Conservation (phyloP, 1,140 invertebrate species). For the Drosophila sp. region DNA sequence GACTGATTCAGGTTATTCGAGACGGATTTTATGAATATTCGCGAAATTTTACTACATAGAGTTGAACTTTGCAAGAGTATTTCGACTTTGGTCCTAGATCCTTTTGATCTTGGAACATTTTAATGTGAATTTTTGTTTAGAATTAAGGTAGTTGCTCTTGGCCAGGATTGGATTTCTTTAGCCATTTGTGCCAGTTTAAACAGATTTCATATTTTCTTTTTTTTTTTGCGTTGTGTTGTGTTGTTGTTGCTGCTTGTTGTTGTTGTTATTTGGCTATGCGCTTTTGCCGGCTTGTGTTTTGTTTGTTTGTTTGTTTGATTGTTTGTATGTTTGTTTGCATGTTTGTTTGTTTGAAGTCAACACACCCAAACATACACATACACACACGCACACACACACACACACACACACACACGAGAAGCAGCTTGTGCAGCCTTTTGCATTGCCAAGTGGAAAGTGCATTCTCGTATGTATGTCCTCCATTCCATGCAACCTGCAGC, state of each 20-base stretch:
- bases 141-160: conserved; percentile 25
- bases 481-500: conserved; percentile 13
- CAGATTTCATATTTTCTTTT: conserved; percentile 49
- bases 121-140: conserved; percentile 30
- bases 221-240: conserved; percentile 15
- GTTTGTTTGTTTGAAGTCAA: conserved; percentile 76
- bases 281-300: conserved; percentile 57
- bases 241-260: neutral
- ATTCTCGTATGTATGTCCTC: conserved; percentile 41
- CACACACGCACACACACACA: neutral
- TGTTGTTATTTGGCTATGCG: conserved; percentile 43
- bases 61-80: too few relatives aligned
- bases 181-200: conserved; percentile 46
- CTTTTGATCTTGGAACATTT: neutral
- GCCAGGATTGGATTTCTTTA: conserved; percentile 17
- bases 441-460: conserved; percentile 68
- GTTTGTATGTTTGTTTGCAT: conserved; percentile 49
- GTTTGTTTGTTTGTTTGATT: conserved; percentile 54
- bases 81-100: too few relatives aligned
- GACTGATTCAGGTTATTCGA: too few relatives aligned
- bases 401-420: neutral
- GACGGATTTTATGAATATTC: too few relatives aligned
- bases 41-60: too few relatives aligned
- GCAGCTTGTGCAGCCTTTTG: conserved; percentile 26
- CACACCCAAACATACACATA: conserved; percentile 53